A percentile compares a stretch with the other conserved stretches of the same genome.
These are phyloP conservation scores for Notarius lentiginosus DNA, from an alignment of 2,113 vertebrate species.

Conservation along the genomic window DNA sequence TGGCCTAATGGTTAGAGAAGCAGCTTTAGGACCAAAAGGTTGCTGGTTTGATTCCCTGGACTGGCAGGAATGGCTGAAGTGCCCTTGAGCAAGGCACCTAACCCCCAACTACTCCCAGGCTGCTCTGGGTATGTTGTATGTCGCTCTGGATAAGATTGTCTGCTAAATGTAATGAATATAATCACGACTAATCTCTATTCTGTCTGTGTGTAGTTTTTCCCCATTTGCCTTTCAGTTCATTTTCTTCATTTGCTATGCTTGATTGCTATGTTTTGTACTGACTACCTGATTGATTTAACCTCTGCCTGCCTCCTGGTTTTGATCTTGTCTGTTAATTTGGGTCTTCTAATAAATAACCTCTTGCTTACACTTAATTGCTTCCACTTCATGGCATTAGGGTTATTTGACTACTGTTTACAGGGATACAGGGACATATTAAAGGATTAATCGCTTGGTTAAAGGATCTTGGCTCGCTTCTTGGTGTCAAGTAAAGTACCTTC, in stretches of 20 bases:
- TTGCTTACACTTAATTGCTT: neutral
- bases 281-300: neutral
- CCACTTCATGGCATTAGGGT: neutral
- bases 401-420: neutral
- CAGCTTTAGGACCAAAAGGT: no score
- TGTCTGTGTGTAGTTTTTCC: neutral
- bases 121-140: no score
- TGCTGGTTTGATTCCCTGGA: no score
- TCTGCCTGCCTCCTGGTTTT: neutral
- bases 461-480: neutral
- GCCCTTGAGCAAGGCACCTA: no score
- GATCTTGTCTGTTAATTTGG: neutral
- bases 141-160: no score
- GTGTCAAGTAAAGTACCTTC: neutral
- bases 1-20: no score
- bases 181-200: no score
- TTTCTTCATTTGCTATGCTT: neutral
- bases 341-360: neutral
- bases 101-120: no score
- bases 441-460: neutral
- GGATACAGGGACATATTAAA: neutral
- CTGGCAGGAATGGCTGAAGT: no score
- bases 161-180: no score
- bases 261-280: neutral
- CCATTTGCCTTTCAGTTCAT: neutral